Evolutionary conservation across 2,888 invertebrate genomes (phyloP).

Genomic region (Aphelenchoides bicaudatus): DNA sequence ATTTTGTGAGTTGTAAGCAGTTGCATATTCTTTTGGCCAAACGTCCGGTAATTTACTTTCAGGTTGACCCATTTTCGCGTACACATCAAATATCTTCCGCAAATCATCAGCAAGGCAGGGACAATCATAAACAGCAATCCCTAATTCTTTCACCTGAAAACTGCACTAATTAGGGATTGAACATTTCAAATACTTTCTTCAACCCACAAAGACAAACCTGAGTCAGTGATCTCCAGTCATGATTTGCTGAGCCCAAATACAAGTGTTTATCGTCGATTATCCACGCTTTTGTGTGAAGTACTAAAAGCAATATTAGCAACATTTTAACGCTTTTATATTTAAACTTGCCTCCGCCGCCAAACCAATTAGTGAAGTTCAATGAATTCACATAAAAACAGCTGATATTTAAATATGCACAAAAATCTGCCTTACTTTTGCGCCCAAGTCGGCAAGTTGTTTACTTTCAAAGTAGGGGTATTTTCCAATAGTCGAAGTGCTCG

Average conservation of each 20-base stretch:
- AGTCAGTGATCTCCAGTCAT: conserved; percentile 27
- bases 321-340: too few species aligned
- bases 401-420: conserved; percentile 31
- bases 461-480: conserved; percentile 1
- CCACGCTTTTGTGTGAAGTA: conserved; percentile 92
- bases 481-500: neutral
- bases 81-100: conserved; percentile 77
- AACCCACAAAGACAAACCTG: too few species aligned
- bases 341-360: conserved; percentile 79
- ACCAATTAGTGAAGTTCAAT: conserved; percentile 46
- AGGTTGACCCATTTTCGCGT: conserved; percentile 51
- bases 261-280: conserved; percentile 80
- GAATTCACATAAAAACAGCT: conserved; percentile 42
- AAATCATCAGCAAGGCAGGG: conserved; percentile 78
- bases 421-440: conserved; percentile 35
- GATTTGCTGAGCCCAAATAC: conserved; percentile 72
- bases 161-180: neutral
- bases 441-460: too few species aligned
- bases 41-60: conserved; percentile 37
- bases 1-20: conserved; percentile 35
- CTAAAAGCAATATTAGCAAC: too few species aligned
- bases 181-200: conserved; percentile 12
- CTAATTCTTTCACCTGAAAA: conserved; percentile 70
- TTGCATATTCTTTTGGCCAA: conserved; percentile 34
- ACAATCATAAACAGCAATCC: conserved; percentile 77